These are phyloP conservation scores for Microcebus murinus DNA, from an alignment of 2,113 vertebrate species.

Conservation along the genomic window DNA sequence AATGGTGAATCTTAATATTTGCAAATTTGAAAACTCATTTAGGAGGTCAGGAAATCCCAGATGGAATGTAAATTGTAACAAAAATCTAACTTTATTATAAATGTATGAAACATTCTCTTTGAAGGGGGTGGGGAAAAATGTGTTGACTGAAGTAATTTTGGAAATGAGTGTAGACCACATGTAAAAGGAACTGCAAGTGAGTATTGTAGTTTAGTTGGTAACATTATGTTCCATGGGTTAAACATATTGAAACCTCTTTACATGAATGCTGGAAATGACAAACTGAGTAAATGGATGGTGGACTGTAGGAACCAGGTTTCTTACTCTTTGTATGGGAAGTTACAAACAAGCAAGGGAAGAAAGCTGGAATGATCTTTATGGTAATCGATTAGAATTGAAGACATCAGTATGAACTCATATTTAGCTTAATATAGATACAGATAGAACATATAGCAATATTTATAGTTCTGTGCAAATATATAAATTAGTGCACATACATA, in stretches of 20 bases:
- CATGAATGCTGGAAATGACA: not conserved
- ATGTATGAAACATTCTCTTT: not conserved
- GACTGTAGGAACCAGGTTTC: not conserved
- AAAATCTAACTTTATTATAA: not conserved
- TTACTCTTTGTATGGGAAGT: not conserved
- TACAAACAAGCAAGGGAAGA: not conserved
- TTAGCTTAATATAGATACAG: not conserved
- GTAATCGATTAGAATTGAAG: not conserved
- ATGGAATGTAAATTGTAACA: conserved; percentile 3
- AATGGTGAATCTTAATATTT: not conserved
- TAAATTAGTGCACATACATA: not conserved
- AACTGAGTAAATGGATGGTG: not conserved
- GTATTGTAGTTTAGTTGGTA: not conserved
- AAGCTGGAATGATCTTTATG: not conserved
- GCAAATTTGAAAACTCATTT: not conserved
- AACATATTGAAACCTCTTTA: not conserved
- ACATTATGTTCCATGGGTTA: not conserved
- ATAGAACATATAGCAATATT: not conserved
- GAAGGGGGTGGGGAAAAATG: not conserved
- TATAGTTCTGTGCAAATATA: not conserved
- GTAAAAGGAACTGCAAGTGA: not conserved
- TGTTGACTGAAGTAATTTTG: not conserved
- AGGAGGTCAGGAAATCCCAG: not conserved
- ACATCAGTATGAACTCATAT: not conserved
- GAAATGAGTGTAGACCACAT: not conserved